Conservation (phyloP, 1,140 invertebrate genomes). For the Nasonia vitripennis region DNA sequence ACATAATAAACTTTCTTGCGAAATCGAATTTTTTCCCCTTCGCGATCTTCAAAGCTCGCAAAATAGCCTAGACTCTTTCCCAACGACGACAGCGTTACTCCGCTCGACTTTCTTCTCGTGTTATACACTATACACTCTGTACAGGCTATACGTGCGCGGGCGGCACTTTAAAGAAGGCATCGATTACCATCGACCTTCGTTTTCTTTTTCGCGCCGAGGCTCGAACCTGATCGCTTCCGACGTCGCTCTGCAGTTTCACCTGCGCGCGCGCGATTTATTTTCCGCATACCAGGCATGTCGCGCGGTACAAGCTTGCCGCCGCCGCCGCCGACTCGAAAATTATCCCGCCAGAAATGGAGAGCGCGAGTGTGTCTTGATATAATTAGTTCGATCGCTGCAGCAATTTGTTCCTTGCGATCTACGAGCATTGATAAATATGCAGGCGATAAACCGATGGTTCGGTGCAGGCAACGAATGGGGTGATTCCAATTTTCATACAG, state of each 20-base stretch:
- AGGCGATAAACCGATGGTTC: no score
- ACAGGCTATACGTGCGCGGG: neutral
- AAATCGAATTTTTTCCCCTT: neutral
- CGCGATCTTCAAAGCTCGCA: neutral
- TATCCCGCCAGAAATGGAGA: neutral
- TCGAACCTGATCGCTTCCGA: constrained; percentile 8
- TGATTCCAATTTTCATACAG: no score
- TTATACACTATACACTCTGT: neutral
- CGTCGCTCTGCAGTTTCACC: constrained; percentile 54
- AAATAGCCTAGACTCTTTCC: neutral
- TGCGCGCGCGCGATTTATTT: constrained; percentile 54
- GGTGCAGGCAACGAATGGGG: no score
- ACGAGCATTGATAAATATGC: neutral
- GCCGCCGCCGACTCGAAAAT: neutral
- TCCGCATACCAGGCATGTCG: constrained; percentile 55
- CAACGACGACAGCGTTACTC: neutral
- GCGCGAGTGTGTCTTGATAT: neutral
- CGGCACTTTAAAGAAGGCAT: neutral
- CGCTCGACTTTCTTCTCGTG: neutral
- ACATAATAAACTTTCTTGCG: no score
- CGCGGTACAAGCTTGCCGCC: constrained; percentile 12
- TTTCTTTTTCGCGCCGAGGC: constrained; percentile 33
- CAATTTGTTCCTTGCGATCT: neutral
- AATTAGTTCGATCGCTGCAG: neutral
- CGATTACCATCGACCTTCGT: constrained; percentile 50